Percentiles rank a stretch among this genome's conserved stretches.
These are phyloP conservation scores for Hipposideros larvatus DNA, from an alignment of 2,797 vertebrate genomes.

Conservation along the genomic window DNA sequence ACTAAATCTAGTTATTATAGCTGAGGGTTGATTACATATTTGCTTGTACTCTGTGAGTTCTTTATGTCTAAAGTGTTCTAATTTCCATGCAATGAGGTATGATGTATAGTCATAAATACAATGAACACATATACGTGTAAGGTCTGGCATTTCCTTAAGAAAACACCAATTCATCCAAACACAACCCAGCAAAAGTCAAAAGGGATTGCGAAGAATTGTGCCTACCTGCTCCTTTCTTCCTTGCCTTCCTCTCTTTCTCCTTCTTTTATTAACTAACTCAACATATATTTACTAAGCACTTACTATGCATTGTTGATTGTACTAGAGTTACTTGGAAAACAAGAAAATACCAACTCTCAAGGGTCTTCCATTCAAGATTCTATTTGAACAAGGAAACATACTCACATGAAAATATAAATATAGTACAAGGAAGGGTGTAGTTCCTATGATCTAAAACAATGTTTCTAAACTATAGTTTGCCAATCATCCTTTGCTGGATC, in stretches of 20 bases:
- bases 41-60: background rate
- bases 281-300: background rate
- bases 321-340: background rate
- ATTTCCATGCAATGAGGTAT: background rate
- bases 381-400: background rate
- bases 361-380: background rate
- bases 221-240: background rate
- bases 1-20: background rate
- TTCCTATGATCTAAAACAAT: constrained; percentile 17
- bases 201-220: background rate
- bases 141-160: background rate
- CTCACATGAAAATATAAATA: background rate
- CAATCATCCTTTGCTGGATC: background rate
- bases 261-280: constrained; percentile 13
- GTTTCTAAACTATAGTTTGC: background rate
- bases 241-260: background rate
- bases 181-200: background rate
- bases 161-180: background rate
- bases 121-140: background rate
- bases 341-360: background rate
- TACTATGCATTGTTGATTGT: background rate
- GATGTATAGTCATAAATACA: background rate
- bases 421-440: background rate
- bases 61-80: background rate
- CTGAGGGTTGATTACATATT: background rate